Percentiles rank a stretch among this genome's conserved stretches.
Evolutionary conservation across 2,797 vertebrate genomes (phyloP).

Genomic region (Scolopax rusticola): DNA sequence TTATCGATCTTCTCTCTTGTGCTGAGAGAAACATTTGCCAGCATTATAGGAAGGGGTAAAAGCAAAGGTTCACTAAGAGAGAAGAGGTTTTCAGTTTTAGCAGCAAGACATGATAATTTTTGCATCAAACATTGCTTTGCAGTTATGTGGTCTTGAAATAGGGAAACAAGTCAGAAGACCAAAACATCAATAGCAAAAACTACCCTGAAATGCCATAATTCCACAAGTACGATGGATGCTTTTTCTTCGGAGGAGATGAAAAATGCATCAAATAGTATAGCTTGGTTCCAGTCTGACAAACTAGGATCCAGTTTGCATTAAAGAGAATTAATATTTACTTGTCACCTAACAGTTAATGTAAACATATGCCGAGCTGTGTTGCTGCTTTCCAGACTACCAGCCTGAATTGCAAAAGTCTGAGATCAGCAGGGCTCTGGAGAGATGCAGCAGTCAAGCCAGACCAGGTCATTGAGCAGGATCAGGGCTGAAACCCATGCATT

Average conservation of each 20-base stretch:
- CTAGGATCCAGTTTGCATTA: not conserved
- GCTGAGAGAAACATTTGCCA: conserved; percentile 2
- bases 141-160: conserved; percentile 19
- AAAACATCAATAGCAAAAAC: not conserved
- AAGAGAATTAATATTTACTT: not conserved
- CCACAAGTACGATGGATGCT: not conserved
- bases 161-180: conserved; percentile 27
- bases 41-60: conserved; percentile 8
- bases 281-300: not conserved
- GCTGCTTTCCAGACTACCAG: not conserved
- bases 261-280: not conserved
- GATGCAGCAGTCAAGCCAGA: not conserved
- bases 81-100: conserved; percentile 36
- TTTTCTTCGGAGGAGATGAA: not conserved
- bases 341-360: not conserved
- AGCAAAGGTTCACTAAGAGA: conserved; percentile 33
- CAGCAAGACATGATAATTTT: conserved; percentile 26
- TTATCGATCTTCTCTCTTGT: not conserved
- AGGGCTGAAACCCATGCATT: not conserved
- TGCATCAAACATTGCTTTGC: conserved; percentile 30
- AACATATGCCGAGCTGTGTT: not conserved
- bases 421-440: not conserved
- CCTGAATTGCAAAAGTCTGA: not conserved
- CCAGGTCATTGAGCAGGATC: not conserved
- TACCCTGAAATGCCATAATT: not conserved